Percentiles rank a stretch among this genome's conserved stretches.
Evolutionary conservation across 2,113 vertebrate species (phyloP).

Genomic region (Menura novaehollandiae): DNA sequence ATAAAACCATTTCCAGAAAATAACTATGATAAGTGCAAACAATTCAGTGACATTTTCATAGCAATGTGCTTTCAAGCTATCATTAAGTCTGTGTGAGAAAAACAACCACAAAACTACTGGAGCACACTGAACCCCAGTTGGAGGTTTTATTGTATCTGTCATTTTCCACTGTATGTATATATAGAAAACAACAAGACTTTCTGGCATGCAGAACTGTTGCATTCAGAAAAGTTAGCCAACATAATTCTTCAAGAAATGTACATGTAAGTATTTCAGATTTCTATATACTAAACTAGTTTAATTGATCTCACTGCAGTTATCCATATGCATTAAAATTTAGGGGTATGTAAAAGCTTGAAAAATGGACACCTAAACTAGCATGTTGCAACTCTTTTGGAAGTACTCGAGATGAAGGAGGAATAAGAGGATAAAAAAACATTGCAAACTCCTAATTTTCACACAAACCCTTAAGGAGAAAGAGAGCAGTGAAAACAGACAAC

Average conservation of each 20-base stretch:
- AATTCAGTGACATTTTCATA: conserved; percentile 15
- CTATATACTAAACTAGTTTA: background rate
- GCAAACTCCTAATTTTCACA: conserved; percentile 13
- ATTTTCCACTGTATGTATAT: background rate
- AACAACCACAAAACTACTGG: background rate
- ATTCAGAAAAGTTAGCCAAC: background rate
- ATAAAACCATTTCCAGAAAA: conserved; percentile 22
- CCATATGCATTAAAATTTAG: background rate
- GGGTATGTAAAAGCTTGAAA: background rate
- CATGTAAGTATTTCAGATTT: background rate
- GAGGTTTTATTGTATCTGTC: background rate
- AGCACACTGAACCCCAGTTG: background rate
- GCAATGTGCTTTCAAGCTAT: background rate
- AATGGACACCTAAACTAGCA: background rate
- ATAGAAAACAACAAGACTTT: background rate
- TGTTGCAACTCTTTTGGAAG: background rate
- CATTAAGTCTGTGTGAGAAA: background rate
- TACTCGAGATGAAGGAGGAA: background rate
- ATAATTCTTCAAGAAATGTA: background rate
- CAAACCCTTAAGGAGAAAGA: conserved; percentile 40
- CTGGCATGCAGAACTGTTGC: background rate
- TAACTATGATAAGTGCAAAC: background rate
- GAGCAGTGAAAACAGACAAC: background rate
- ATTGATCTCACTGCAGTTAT: background rate
- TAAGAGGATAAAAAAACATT: background rate